These are phyloP conservation scores for Pardalotus punctatus DNA, from an alignment of 2,113 vertebrate genomes.

Conservation along the genomic window DNA sequence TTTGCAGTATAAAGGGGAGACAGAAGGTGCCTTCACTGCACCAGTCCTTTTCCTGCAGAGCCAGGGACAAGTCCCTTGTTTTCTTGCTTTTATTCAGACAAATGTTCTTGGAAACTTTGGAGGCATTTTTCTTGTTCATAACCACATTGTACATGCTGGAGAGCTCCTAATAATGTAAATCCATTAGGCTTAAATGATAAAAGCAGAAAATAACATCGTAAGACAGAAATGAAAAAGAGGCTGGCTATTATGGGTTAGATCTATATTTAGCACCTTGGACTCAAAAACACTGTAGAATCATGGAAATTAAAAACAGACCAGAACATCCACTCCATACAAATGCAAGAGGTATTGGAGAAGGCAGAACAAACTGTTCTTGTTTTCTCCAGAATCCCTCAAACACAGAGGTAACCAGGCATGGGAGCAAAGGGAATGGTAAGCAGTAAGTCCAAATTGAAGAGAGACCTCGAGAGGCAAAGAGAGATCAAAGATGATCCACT, in stretches of 20 bases:
- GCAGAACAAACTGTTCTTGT: not conserved
- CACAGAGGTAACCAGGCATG: not conserved
- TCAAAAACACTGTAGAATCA: not conserved
- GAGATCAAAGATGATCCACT: not conserved
- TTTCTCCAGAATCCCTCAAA: not conserved
- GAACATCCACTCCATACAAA: not conserved
- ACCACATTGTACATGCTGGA: not conserved
- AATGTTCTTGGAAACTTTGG: not conserved
- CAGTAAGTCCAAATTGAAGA: not conserved
- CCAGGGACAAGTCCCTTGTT: not conserved
- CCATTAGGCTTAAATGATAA: conserved; percentile 27
- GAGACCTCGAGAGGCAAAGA: not conserved
- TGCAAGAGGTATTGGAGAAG: not conserved
- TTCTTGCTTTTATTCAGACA: not conserved
- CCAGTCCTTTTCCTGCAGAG: not conserved
- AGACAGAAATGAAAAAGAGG: not conserved
- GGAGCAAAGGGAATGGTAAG: not conserved
- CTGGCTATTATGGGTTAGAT: not conserved
- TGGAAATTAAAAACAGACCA: conserved; percentile 36
- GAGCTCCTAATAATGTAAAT: conserved; percentile 42
- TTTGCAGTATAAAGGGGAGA: not conserved
- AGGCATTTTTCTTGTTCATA: not conserved
- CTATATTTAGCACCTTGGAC: conserved; percentile 55
- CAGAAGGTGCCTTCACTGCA: not conserved
- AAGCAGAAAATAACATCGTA: conserved; percentile 31